Evolutionary conservation across 2,888 invertebrate genomes (phyloP), one percentile per base, ranked within the genome.

Genomic region (Tridacna crocea): DNA sequence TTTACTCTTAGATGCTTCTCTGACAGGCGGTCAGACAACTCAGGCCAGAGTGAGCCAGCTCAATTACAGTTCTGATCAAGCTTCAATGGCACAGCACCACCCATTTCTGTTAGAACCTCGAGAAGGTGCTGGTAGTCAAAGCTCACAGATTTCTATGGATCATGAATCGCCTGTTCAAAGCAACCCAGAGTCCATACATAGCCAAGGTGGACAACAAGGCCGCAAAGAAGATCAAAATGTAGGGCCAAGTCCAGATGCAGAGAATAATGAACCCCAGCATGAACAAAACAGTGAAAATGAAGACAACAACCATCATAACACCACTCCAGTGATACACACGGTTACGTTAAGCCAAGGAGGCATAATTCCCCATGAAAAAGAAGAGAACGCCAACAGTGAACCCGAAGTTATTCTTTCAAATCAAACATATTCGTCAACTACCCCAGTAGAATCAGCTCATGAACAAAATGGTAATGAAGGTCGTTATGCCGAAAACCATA

Each of bases 1-100:
- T 24, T 51, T 70, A 24, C 51, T 70, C n/a, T 51, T 70, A 6
- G 70, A 70, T 26, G 48, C 70, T 51, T 70, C 70, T 22, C 51
- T 70, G 51, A 26, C 11, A 22, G 22, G 51, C 26, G 51, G 15
- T 22, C 70, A 22, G 22, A 47, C 47, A 13, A 70, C 70, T 6
- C 24, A 22, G 17, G 70, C 22, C 12, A 46, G 24, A 70, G 51
- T 22, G 0, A 46, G 22, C 46, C 51, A 70, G 24, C 46, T 47
- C 6, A 47, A 51, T 24, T 15, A 48, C 15, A 26, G 51, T 26
- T 26, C 51, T 24, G 47, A 22, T 6, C 51, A 70, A 12, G 24
- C 0, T 24, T 47, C 24, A 15, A 10, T 22, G 19, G 24, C 8
- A 47, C 48, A 48, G 24, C 70, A 70, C 15, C 47, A 26, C 0